phyloP scores from a whole-genome alignment of 2,888 invertebrate species.

The Bedellia somnulentella region DNA sequence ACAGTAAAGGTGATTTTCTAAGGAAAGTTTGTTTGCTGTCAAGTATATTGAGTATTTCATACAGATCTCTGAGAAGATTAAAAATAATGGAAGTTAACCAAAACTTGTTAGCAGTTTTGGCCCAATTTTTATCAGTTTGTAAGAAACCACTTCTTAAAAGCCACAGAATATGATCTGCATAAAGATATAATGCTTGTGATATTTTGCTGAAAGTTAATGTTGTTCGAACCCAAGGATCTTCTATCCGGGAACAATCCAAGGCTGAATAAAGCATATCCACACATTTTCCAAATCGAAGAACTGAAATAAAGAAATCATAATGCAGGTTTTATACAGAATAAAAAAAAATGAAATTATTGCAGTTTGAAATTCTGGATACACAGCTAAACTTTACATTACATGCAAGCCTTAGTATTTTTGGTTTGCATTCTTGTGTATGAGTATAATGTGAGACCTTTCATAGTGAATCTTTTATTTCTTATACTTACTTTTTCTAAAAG shows the following conservation, averaged over 20 bases:
- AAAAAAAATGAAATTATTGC: too few species aligned
- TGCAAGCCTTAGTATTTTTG: too few species aligned
- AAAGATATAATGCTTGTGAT: constrained; percentile 74
- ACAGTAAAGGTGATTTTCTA: constrained; percentile 39
- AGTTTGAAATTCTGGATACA: too few species aligned
- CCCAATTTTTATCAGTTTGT: constrained; percentile 76
- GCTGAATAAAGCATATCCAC: constrained; percentile 79
- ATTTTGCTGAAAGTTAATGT: constrained; percentile 79
- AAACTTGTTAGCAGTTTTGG: constrained; percentile 72
- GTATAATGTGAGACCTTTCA: too few species aligned
- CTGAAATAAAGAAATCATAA: constrained; percentile 51
- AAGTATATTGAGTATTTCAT: constrained; percentile 73
- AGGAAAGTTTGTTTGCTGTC: constrained; percentile 42
- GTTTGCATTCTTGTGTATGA: too few species aligned
- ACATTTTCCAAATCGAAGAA: constrained; percentile 83
- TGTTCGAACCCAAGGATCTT: constrained; percentile 69
- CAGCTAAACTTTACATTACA: too few species aligned
- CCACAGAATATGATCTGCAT: constrained; percentile 89
- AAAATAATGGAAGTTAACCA: constrained; percentile 83
- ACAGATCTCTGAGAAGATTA: constrained; percentile 80
- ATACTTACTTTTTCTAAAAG: constrained; percentile 79
- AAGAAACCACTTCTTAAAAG: constrained; percentile 72
- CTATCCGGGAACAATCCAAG: constrained; percentile 70
- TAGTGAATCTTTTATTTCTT: too few species aligned
- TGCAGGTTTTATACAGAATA: too few species aligned